Conservation (phyloP, 2,888 invertebrate species). For the Tryphoninae sp. region DNA sequence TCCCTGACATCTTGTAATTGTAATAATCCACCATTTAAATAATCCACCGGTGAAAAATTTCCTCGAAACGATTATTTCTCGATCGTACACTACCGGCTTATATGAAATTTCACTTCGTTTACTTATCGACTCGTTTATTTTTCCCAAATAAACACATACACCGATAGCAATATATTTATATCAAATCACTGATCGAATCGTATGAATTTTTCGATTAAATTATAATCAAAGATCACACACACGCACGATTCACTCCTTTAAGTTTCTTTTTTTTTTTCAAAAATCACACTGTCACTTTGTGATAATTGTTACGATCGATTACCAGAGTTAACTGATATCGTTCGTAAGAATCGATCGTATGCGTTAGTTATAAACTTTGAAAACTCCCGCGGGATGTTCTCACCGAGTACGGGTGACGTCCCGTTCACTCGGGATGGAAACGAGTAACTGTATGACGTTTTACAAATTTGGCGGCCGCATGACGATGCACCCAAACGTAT, state of each 20-base stretch:
- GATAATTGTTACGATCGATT: too few species aligned
- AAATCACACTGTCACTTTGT: neutral
- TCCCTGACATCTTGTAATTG: conserved; percentile 80
- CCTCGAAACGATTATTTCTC: conserved; percentile 29
- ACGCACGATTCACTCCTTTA: neutral
- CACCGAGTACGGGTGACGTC: conserved; percentile 65
- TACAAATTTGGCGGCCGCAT: conserved; percentile 80
- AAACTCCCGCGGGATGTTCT: conserved; percentile 35
- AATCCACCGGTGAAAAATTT: conserved; percentile 49
- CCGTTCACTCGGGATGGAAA: conserved; percentile 61
- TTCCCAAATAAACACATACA: neutral
- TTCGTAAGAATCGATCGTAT: too few species aligned
- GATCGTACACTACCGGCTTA: conserved; percentile 38
- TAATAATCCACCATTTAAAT: conserved; percentile 79
- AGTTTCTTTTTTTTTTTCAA: conserved; percentile 7
- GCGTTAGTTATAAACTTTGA: neutral
- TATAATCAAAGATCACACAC: neutral
- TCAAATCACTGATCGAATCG: conserved; percentile 19
- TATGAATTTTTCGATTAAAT: conserved; percentile 23
- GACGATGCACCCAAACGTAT: conserved; percentile 76
- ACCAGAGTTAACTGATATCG: too few species aligned
- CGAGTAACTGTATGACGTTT: conserved; percentile 81
- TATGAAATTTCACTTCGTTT: conserved; percentile 5
- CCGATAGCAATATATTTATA: neutral
- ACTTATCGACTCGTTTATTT: conserved; percentile 9